Base-by-base conservation (phyloP, 2,888 invertebrate species). In the Epinotia brunnichana region DNA sequence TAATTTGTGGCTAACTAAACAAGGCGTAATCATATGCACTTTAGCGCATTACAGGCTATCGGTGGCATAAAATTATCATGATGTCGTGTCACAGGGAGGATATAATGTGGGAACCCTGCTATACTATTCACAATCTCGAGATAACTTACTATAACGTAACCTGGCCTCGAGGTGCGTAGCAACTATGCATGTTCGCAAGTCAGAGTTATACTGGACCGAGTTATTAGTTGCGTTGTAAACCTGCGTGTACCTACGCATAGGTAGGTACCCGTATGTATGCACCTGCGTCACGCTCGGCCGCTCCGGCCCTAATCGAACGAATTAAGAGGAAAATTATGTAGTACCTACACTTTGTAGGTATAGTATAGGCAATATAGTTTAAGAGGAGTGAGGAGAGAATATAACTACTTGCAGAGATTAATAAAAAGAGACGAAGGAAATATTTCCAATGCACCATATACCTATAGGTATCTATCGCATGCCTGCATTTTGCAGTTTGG, bases 261-360 rank as follows among this genome's bases (percentile, higher is more conserved):
- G n/a, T n/a, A n/a, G n/a, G n/a, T 35, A 63, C 69, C 72, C 24
- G 70, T 69, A 72, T 73, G 73, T n/a, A n/a, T n/a, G n/a, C 83
- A 82, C 81, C 82, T 84, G 85, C 75, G 81, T 78, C 77, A 82
- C 78, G 79, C 76, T 78, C 74, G 77, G 54, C 61, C 73, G 41
- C 15, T 54, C 15, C 59, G 44, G 56, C 51, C 61, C 62, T 61
- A 53, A 66, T 48, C 64, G 56, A 61, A 54, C 17, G 44, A 66
- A 66, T 66, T 60, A 44, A 21, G 41, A 66, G 66, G 53, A 56
- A 61, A 70, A 35, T 61, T n/a, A n/a, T n/a, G n/a, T n/a, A n/a
- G 67, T 24, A 35, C 1, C 9, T 35, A 17, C 35, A 21, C 39
- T 66, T 54, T 24, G 21, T 24, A 24, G 21, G n/a, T n/a, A n/a